Evolutionary conservation across 2,797 vertebrate genomes (phyloP).

Genomic region (Cossypha dichroa): DNA sequence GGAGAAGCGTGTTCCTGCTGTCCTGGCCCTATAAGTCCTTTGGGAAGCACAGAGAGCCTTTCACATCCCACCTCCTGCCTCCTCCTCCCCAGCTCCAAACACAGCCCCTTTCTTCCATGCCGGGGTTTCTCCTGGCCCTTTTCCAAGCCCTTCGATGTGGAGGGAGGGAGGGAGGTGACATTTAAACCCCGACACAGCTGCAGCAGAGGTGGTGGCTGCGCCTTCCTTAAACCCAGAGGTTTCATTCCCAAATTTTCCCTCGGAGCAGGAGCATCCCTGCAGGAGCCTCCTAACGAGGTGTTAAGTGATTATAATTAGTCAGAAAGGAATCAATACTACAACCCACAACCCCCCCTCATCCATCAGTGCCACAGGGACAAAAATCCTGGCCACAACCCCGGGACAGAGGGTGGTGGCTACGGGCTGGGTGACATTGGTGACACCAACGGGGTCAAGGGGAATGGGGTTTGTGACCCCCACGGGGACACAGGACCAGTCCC

Average conservation of each 20-base stretch:
- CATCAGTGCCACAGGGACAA: neutral
- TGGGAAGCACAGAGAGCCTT: neutral
- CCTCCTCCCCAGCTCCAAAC: neutral
- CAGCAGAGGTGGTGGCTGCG: fast-evolving
- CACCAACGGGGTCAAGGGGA: fast-evolving
- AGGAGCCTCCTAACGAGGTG: neutral
- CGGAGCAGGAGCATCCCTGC: neutral
- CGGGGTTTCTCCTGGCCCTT: neutral
- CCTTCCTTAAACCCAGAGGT: neutral
- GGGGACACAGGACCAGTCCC: neutral
- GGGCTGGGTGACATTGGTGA: neutral
- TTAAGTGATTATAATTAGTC: neutral
- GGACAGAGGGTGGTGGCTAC: neutral
- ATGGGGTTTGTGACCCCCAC: fast-evolving
- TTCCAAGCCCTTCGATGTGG: neutral
- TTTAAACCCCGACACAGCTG: neutral
- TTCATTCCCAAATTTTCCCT: neutral
- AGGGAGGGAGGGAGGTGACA: neutral
- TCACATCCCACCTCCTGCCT: neutral
- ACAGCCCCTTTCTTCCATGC: neutral
- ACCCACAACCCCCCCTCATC: too few species aligned
- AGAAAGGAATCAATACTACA: neutral
- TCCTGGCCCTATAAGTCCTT: fast-evolving
- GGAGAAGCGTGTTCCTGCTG: neutral
- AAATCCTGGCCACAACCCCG: fast-evolving